phyloP scores from a whole-genome alignment of 2,797 vertebrate genomes.

The Muraenolepis orangiensis region DNA sequence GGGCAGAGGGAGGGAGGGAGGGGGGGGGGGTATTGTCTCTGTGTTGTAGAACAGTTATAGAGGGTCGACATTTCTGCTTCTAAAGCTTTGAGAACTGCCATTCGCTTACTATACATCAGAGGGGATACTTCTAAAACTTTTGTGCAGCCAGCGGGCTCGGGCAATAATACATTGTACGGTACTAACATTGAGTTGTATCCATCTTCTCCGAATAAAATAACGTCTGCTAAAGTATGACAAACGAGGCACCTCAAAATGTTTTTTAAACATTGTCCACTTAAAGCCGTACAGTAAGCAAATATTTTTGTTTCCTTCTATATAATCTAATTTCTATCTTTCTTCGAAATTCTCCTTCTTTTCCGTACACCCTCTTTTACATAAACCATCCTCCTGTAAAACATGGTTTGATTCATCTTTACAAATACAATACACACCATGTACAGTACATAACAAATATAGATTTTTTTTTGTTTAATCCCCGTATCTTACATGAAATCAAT shows the following conservation, averaged over 20 bases:
- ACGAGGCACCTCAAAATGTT: constrained; percentile 76
- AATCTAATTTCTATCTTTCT: constrained; percentile 65
- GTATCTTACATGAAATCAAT: constrained; percentile 67
- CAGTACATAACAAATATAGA: constrained; percentile 78
- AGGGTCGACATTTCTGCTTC: constrained; percentile 61
- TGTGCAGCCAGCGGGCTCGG: constrained; percentile 73
- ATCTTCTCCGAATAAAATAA: constrained; percentile 66
- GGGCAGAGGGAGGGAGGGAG: too few species aligned
- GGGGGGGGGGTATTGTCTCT: constrained; percentile 47
- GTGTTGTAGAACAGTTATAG: constrained; percentile 61
- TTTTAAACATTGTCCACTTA: constrained; percentile 72
- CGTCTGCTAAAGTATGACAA: constrained; percentile 70
- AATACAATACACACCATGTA: constrained; percentile 77
- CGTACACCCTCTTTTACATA: constrained; percentile 49
- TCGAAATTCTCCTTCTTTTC: constrained; percentile 51
- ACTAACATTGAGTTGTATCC: constrained; percentile 65
- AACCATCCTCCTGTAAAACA: constrained; percentile 67
- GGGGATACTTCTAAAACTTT: constrained; percentile 65
- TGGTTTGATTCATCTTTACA: constrained; percentile 71
- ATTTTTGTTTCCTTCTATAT: constrained; percentile 59
- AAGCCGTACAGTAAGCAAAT: constrained; percentile 74
- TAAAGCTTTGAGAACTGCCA: constrained; percentile 71
- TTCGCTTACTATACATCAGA: constrained; percentile 69
- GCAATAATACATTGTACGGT: constrained; percentile 67
- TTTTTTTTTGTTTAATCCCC: constrained; percentile 40